Evolutionary conservation across 2,113 vertebrate genomes (phyloP), one percentile per base, ranked within the genome.

Genomic region (Malaclemys terrapin): DNA sequence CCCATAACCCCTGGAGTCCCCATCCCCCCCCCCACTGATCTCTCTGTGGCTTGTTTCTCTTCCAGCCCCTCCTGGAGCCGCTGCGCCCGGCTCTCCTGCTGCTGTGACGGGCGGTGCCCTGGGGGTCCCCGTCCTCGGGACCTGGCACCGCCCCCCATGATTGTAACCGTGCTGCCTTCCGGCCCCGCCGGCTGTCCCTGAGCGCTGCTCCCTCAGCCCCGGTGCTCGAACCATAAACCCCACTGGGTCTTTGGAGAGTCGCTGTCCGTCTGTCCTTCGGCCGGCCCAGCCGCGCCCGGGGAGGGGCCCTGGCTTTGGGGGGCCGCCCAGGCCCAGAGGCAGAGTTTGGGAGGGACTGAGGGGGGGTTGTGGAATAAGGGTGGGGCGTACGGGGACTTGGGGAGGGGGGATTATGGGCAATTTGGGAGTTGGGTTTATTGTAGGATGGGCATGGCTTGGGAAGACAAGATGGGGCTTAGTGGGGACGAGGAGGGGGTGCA

Each of bases 71-170:
- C 31, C 91, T 35, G 69, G 65, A 88, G 78, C 42, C 16, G 12
- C 78, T 80, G 42, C 22, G 6, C 24, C 78, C 42, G 45, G 45
- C 25, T 31, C 69, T 97, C 0, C 59, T 91, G 0, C 95, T 97
- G 49, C 85, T 97, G 22, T 16, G 96, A 95, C 38, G 96, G 97
- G 8, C 5, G 84, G 25, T 79, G 94, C 79, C 81, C 96, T 79
- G 83, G 27, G 38, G 90, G 97, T 4, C 81, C 83, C 29, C 87
- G 97, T 4, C 81, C 83, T 25, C 85, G 91, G 4, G 75, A 54
- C 6, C 96, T 95, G 29, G 65, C 49, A 31, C 85, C 16, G 1
- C 88, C 91, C 0, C 89, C 97, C 24, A 91, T 95, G 11, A 62
- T 65, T 42, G 35, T 69, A 69, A 69, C 65, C 65, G 7, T 19